Evolutionary conservation across 2,797 vertebrate genomes (phyloP).

Genomic region (Falco rusticolus): DNA sequence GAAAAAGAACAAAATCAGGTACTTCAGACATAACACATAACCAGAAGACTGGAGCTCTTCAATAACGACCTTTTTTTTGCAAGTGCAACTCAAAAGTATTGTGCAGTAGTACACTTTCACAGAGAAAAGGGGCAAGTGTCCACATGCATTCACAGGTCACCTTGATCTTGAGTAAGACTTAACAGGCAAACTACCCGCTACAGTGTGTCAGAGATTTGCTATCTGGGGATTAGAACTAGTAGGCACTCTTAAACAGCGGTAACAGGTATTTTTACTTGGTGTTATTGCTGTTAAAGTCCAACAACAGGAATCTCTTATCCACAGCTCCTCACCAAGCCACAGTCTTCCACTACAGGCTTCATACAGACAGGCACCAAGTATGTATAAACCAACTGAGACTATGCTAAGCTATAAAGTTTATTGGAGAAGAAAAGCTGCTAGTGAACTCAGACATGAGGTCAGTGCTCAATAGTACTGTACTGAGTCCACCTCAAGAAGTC

Average conservation of each 20-base stretch:
- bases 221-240: not conserved
- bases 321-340: not conserved
- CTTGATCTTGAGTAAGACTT: not conserved
- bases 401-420: not conserved
- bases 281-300: not conserved
- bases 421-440: not conserved
- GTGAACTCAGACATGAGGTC: not conserved
- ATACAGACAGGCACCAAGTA: not conserved
- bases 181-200: not conserved
- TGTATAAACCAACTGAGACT: not conserved
- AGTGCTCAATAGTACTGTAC: not conserved
- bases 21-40: not conserved
- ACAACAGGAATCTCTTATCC: not conserved
- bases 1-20: not conserved
- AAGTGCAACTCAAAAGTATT: not conserved
- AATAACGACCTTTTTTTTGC: not conserved
- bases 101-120: not conserved
- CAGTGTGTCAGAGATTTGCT: not conserved
- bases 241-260: not conserved
- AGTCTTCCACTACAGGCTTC: not conserved
- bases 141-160: not conserved
- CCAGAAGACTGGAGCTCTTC: not conserved
- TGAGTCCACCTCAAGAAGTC: not conserved
- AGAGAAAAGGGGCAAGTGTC: not conserved
- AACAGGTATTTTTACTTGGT: not conserved